These are phyloP conservation scores for Tridacna gigas DNA, from an alignment of 2,888 invertebrate species.

Conservation along the genomic window DNA sequence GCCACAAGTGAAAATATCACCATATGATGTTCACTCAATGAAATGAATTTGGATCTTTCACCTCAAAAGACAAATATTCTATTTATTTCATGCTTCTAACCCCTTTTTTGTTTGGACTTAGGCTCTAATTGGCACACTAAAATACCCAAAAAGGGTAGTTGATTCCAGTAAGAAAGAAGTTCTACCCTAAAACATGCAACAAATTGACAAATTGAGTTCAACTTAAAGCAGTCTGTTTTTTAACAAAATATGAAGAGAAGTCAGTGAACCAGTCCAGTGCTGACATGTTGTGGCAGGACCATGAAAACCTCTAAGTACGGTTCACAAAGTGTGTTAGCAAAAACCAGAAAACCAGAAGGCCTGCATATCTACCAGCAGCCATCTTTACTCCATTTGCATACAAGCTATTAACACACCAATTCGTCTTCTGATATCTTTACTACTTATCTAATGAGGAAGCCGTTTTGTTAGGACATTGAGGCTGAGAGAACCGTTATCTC, in stretches of 20 bases:
- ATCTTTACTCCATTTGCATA: conserved; percentile 59
- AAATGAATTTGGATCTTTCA: too few relatives aligned
- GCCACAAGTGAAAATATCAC: too few relatives aligned
- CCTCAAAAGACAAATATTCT: too few relatives aligned
- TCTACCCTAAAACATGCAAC: too few relatives aligned
- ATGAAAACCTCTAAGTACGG: conserved; percentile 21
- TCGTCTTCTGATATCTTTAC: conserved; percentile 58
- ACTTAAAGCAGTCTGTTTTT: conserved; percentile 16
- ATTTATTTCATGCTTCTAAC: too few relatives aligned
- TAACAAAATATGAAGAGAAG: conserved; percentile 4
- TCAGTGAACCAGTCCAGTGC: conserved; percentile 16
- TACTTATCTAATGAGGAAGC: conserved; percentile 55
- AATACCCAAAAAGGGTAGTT: too few relatives aligned
- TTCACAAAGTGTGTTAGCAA: conserved; percentile 26
- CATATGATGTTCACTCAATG: too few relatives aligned
- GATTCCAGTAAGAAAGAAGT: too few relatives aligned
- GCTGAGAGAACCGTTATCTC: conserved; percentile 48
- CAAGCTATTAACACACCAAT: conserved; percentile 58
- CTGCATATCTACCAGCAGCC: conserved; percentile 43
- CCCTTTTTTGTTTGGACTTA: too few relatives aligned
- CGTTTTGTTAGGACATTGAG: conserved; percentile 50
- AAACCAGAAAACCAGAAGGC: conserved; percentile 27
- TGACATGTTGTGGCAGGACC: conserved; percentile 28
- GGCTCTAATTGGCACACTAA: too few relatives aligned
- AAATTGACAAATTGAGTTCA: not conserved